Percentiles rank a stretch among this genome's conserved stretches.
Evolutionary conservation across 1,140 invertebrate species (phyloP).

Genomic region (Schlechtendalia chinensis): DNA sequence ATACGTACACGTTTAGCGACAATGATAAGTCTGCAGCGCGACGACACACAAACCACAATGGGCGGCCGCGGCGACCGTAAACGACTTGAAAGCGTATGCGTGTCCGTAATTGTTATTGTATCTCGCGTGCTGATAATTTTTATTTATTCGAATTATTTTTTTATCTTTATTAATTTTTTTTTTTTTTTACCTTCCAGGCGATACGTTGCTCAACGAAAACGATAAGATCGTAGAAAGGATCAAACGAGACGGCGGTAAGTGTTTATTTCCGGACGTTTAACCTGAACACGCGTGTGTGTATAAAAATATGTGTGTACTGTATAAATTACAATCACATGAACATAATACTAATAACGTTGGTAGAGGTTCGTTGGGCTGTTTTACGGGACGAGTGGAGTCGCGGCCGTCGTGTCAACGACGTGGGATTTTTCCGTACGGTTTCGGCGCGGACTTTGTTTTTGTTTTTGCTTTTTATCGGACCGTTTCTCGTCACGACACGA

Average conservation of each 20-base stretch:
- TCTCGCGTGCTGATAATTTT: too few species aligned
- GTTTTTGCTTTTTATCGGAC: too few species aligned
- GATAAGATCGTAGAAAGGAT: slow-evolving; percentile 27
- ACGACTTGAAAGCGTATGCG: background rate
- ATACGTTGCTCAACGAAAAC: slow-evolving; percentile 45
- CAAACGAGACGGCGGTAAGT: slow-evolving; percentile 43
- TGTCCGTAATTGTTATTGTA: too few species aligned
- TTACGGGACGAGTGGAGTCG: slow-evolving; percentile 1
- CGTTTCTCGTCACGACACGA: too few species aligned
- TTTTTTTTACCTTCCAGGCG: too few species aligned
- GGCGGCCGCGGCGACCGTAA: too few species aligned
- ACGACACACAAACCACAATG: background rate
- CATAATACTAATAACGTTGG: slow-evolving; percentile 26
- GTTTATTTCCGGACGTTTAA: background rate
- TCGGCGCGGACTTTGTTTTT: too few species aligned
- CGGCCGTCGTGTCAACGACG: too few species aligned
- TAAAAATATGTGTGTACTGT: background rate
- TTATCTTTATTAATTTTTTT: too few species aligned
- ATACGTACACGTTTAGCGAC: background rate
- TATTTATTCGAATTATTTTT: too few species aligned
- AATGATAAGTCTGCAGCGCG: background rate
- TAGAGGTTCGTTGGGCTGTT: slow-evolving; percentile 11
- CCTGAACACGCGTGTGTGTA: too few species aligned
- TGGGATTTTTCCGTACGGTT: too few species aligned
- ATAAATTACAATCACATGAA: background rate